Evolutionary conservation across 2,888 invertebrate species (phyloP), one percentile per base, ranked within the genome.

Genomic region (Adineta ricciae): DNA sequence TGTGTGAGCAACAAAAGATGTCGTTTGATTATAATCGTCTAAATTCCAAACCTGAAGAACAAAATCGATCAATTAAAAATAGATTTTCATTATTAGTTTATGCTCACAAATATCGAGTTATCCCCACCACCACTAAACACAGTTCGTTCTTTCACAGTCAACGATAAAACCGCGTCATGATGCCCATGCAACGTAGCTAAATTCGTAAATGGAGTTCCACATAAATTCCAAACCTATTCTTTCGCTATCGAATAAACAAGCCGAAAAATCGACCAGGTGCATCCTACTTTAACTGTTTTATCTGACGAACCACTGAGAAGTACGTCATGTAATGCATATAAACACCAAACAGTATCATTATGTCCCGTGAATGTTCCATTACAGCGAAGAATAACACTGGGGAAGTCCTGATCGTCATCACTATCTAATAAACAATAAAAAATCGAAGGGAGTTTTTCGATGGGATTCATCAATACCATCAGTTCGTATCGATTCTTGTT

Each of bases 321-420:
- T 36, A 41, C n/a, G n/a, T 78, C 41, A n/a, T 78, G 41, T n/a
- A 38, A 78, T 78, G 78, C 78, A 78, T 41, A 41, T 38, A 78
- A 41, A 78, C 78, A 41, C 78, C 78, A 78, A 16, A 78, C 41
- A 8, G 78, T 41, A 41, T 78, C 78, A 24, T 21, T 78, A 78
- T 78, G 78, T n/a, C 78, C 78, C 11, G 78, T 41, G 41, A 78
- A 78, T 21, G 78, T 78, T 78, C 78, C 78, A 41, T 78, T 78
- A 78, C 78, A 78, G n/a, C 78, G 78, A 41, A 78, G 24, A 78
- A 41, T 41, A 24, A 78, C 78, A 78, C 32, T 64, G 32, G 32
- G 27, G 27, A 64, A 32, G 16, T 78, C 38, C n/a, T n/a, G 38
- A 36, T 78, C 41, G 24, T 78, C 78, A 24, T 41, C 38, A 78